phyloP scores from a whole-genome alignment of 2,797 vertebrate genomes.

The Rhabdomys pumilio region DNA sequence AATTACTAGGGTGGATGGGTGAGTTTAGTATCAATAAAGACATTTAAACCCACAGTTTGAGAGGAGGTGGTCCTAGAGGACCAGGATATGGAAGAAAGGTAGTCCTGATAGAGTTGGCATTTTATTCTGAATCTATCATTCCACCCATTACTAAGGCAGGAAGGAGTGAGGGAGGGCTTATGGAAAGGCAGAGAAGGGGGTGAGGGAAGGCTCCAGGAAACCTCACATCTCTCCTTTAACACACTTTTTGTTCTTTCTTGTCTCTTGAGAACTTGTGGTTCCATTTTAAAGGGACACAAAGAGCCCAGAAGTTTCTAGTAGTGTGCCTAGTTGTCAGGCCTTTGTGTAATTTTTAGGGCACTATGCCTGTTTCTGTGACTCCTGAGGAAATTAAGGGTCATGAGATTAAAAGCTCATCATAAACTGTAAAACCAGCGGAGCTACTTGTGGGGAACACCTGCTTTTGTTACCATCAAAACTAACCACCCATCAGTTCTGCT shows the following conservation, averaged over 20 bases:
- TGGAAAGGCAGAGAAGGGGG: too few relatives aligned
- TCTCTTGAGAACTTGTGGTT: not conserved
- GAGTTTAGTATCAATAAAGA: constrained; percentile 81
- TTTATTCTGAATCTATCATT: not conserved
- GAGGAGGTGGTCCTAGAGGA: not conserved
- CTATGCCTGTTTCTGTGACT: constrained; percentile 28
- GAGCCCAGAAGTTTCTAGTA: not conserved
- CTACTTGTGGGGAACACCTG: constrained; percentile 10
- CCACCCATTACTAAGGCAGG: not conserved
- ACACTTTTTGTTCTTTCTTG: not conserved
- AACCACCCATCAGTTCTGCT: not conserved
- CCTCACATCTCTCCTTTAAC: not conserved
- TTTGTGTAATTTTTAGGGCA: constrained; percentile 6
- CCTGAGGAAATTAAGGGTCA: not conserved
- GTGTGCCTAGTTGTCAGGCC: not conserved
- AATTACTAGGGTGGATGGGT: constrained; percentile 57
- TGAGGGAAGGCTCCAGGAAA: not conserved
- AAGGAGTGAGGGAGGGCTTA: not conserved
- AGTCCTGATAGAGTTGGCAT: not conserved
- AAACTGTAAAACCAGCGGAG: constrained; percentile 50
- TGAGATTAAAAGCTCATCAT: constrained; percentile 64
- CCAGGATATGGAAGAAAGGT: not conserved
- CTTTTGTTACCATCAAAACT: constrained; percentile 52
- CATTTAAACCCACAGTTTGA: constrained; percentile 78
- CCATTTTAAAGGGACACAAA: constrained; percentile 19